phyloP scores from a whole-genome alignment of 1,140 invertebrate species.

The Stenopsyche tienmushanensis region DNA sequence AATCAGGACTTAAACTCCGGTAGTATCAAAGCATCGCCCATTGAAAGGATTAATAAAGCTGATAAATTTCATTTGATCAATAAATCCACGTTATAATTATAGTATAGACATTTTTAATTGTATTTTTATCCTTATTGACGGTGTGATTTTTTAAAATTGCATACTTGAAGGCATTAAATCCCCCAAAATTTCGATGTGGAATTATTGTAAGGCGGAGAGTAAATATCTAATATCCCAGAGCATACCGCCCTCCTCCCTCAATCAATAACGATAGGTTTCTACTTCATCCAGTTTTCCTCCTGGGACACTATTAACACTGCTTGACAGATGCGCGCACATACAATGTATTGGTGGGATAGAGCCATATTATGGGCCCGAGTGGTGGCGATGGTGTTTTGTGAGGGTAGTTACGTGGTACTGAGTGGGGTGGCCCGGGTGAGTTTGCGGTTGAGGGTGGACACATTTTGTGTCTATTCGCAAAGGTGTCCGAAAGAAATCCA shows the following conservation, averaged over 20 bases:
- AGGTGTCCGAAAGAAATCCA: no score
- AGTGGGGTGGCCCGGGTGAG: neutral
- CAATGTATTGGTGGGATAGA: conserved; percentile 4
- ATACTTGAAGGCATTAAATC: no score
- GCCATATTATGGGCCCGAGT: neutral
- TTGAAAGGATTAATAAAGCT: no score
- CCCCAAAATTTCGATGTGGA: neutral
- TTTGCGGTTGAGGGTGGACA: neutral
- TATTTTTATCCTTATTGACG: no score
- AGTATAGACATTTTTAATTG: no score
- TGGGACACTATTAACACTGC: conserved; percentile 26
- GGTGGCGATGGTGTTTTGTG: neutral
- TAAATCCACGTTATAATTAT: no score
- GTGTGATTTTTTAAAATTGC: no score
- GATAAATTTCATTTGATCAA: no score
- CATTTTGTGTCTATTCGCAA: neutral
- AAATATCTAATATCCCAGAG: neutral
- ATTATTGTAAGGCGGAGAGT: neutral
- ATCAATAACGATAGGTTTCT: conserved; percentile 25
- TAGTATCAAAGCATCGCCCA: no score
- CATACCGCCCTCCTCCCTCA: neutral
- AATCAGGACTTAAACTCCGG: no score
- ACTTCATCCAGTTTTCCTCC: conserved; percentile 26
- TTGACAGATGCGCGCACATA: conserved; percentile 16
- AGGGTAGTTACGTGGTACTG: neutral